Conservation (phyloP, 2,113 vertebrate genomes). For the Herpetotheres cachinnans region DNA sequence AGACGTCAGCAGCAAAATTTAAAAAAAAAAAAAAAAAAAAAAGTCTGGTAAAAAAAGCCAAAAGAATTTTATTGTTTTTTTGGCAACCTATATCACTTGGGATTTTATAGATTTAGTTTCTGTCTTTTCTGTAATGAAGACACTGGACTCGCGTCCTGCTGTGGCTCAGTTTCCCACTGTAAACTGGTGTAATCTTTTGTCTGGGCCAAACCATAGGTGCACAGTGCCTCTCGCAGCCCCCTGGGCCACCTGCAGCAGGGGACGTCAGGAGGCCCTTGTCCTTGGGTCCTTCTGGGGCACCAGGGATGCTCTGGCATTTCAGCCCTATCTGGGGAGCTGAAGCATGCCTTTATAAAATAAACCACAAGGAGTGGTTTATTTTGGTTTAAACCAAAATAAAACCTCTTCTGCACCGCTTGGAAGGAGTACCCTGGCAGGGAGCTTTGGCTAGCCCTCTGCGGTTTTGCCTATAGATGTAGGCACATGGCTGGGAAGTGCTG, state of each 20-base stretch:
- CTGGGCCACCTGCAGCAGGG: neutral
- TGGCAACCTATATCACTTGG: neutral
- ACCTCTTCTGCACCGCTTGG: neutral
- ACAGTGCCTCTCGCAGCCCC: neutral
- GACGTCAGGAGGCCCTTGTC: neutral
- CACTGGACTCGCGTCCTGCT: neutral
- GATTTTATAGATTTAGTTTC: neutral
- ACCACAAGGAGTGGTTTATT: neutral
- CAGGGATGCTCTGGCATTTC: neutral
- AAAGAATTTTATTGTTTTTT: neutral
- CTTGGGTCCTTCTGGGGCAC: neutral
- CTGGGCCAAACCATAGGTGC: accelerated
- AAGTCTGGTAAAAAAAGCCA: neutral
- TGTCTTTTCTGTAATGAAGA: neutral
- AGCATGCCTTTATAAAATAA: neutral
- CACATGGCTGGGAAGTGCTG: neutral
- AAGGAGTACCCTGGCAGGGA: neutral
- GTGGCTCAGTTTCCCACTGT: neutral
- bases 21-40: neutral
- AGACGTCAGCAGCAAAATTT: neutral
- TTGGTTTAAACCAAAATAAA: neutral
- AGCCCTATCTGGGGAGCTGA: neutral
- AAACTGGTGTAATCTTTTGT: neutral
- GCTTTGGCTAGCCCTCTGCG: neutral
- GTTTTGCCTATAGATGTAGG: neutral